Percentiles rank a stretch among this genome's conserved stretches.
Evolutionary conservation across 2,888 invertebrate species (phyloP).

Genomic region (Monopis laevigella): DNA sequence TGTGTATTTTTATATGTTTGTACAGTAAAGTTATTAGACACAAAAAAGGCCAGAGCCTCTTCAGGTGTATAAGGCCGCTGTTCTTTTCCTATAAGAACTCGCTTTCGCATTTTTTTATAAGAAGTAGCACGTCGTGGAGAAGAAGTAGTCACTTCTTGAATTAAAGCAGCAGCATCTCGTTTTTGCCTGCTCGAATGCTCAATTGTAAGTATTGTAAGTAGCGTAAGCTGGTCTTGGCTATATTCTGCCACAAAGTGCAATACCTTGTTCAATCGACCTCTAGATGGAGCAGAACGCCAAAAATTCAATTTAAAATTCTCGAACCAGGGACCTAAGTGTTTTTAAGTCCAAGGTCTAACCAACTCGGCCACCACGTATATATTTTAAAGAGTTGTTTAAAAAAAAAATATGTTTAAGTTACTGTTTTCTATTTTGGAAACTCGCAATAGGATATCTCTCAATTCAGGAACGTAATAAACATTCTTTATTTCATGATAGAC

Average conservation of each 20-base stretch:
- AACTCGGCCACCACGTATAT: no score
- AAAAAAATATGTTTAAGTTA: no score
- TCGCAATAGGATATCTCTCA: no score
- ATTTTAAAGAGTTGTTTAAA: no score
- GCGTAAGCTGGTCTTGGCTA: background rate
- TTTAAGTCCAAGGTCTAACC: no score
- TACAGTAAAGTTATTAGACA: background rate
- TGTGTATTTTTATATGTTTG: background rate
- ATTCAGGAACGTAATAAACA: no score
- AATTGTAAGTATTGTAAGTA: background rate
- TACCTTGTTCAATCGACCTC: background rate
- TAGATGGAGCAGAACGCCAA: no score
- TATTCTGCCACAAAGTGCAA: background rate
- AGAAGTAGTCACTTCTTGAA: background rate
- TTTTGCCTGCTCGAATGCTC: background rate
- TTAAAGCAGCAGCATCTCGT: background rate
- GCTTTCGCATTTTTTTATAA: background rate
- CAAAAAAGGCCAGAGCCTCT: background rate
- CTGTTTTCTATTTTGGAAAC: no score
- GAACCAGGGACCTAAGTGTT: no score
- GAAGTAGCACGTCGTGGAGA: no score
- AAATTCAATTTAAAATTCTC: no score
- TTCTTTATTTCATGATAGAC: no score
- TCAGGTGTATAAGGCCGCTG: background rate
- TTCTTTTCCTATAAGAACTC: background rate